Conservation (phyloP, 1,140 invertebrate genomes). For the Bombus affinis region DNA sequence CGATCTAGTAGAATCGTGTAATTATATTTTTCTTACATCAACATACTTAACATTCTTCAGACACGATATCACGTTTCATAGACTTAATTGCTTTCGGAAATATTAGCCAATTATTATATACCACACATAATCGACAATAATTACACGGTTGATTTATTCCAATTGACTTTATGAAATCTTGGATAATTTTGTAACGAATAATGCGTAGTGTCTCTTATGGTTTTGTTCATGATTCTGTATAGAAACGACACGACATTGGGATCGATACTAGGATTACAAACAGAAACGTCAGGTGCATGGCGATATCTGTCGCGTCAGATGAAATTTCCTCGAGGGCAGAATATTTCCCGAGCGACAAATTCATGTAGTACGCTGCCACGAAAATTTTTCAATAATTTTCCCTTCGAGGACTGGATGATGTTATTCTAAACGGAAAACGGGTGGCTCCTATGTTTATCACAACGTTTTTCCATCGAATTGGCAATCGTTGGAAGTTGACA, state of each 20-base stretch:
- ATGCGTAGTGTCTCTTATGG: background rate
- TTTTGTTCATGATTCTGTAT: too few relatives aligned
- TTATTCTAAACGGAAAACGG: background rate
- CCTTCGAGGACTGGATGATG: background rate
- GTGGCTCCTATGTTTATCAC: background rate
- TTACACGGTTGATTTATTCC: too few relatives aligned
- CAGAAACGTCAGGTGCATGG: background rate
- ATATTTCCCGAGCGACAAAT: slow-evolving; percentile 13
- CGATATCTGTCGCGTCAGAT: background rate
- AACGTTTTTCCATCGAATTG: background rate
- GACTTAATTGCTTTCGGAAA: background rate
- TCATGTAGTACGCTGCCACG: background rate
- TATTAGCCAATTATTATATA: too few relatives aligned
- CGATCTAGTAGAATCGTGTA: too few relatives aligned
- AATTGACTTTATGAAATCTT: too few relatives aligned
- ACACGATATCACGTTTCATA: background rate
- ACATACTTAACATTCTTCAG: too few relatives aligned
- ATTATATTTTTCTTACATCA: too few relatives aligned
- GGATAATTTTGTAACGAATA: too few relatives aligned
- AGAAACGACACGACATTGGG: background rate
- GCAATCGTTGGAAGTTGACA: background rate
- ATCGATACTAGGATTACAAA: background rate
- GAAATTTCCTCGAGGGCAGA: background rate
- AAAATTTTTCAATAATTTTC: slow-evolving; percentile 36
- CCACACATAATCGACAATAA: too few relatives aligned